A percentile compares a stretch with the other conserved stretches of the same genome.
Evolutionary conservation across 2,113 vertebrate genomes (phyloP).

Genomic region (Vidua chalybeata): DNA sequence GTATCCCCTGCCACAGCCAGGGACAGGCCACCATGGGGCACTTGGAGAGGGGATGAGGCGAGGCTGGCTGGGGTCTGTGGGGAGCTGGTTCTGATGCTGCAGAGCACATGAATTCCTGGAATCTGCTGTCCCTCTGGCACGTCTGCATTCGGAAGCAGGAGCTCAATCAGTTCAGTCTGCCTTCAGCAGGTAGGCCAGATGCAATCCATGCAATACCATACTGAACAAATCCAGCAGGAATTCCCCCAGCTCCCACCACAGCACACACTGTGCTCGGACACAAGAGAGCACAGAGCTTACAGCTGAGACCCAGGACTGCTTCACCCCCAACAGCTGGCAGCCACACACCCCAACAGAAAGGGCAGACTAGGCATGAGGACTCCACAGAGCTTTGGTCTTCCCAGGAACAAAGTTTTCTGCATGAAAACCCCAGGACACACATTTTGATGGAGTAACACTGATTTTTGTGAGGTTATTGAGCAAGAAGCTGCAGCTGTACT

Average conservation of each 20-base stretch:
- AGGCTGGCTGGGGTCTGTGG: rapidly evolving
- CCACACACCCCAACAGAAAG: neutral
- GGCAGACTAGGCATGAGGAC: neutral
- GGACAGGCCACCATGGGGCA: neutral
- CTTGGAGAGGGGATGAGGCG: rapidly evolving
- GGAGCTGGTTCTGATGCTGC: rapidly evolving
- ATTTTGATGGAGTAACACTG: neutral
- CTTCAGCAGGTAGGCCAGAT: neutral
- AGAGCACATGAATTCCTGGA: rapidly evolving
- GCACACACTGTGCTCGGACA: rapidly evolving
- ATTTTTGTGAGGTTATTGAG: neutral
- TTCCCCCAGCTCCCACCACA: neutral
- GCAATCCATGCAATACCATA: rapidly evolving
- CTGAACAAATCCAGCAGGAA: neutral
- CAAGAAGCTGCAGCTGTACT: neutral
- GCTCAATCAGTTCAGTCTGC: neutral
- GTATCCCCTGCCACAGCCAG: neutral
- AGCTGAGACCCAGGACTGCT: neutral
- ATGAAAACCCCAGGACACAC: neutral
- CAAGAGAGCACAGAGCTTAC: neutral
- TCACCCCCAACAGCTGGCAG: neutral
- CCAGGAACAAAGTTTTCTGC: neutral
- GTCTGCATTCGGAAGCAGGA: neutral
- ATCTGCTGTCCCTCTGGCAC: neutral
- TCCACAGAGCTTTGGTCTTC: neutral